These are phyloP conservation scores for Furcula furcula DNA, from an alignment of 2,888 invertebrate genomes.

Conservation along the genomic window DNA sequence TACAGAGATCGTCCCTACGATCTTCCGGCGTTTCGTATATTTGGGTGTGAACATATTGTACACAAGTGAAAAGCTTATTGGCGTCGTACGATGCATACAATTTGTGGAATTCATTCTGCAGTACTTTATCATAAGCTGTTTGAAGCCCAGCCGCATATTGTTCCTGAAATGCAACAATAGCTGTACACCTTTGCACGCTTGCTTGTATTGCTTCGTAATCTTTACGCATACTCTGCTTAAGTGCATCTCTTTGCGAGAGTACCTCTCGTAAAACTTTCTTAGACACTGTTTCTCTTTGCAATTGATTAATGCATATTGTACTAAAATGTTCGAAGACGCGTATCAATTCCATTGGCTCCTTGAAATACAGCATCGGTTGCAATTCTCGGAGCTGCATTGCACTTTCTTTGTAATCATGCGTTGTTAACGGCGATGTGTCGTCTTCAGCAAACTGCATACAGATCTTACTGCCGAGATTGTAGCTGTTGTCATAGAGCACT, in stretches of 20 bases:
- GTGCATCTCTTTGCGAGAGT: slow-evolving; percentile 16
- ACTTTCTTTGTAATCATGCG: slow-evolving; percentile 12
- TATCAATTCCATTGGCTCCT: slow-evolving; percentile 26
- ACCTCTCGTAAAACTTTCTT: slow-evolving; percentile 17
- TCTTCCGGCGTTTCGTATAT: slow-evolving; percentile 32
- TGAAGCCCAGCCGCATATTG: slow-evolving; percentile 26
- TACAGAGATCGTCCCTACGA: slow-evolving; percentile 30
- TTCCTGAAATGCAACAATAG: slow-evolving; percentile 24
- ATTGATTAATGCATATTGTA: slow-evolving; percentile 37
- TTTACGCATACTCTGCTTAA: slow-evolving; percentile 15
- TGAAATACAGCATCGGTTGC: slow-evolving; percentile 27
- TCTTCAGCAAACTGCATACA: slow-evolving; percentile 4
- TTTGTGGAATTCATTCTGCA: slow-evolving; percentile 31
- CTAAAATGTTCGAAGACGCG: slow-evolving; percentile 24
- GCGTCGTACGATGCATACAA: slow-evolving; percentile 33
- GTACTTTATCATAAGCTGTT: slow-evolving; percentile 26
- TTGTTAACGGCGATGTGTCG: slow-evolving; percentile 2
- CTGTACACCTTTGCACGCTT: slow-evolving; percentile 14
- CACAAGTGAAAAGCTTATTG: slow-evolving; percentile 36
- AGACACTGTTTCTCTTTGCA: slow-evolving; percentile 28
- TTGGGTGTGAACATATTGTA: slow-evolving; percentile 33
- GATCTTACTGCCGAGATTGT: neutral
- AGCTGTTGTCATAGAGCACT: slow-evolving; percentile 10
- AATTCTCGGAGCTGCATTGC: slow-evolving; percentile 7
- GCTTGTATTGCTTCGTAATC: slow-evolving; percentile 24